Base-by-base conservation (phyloP, 1,140 invertebrate species). In the Oryzaephilus surinamensis region DNA sequence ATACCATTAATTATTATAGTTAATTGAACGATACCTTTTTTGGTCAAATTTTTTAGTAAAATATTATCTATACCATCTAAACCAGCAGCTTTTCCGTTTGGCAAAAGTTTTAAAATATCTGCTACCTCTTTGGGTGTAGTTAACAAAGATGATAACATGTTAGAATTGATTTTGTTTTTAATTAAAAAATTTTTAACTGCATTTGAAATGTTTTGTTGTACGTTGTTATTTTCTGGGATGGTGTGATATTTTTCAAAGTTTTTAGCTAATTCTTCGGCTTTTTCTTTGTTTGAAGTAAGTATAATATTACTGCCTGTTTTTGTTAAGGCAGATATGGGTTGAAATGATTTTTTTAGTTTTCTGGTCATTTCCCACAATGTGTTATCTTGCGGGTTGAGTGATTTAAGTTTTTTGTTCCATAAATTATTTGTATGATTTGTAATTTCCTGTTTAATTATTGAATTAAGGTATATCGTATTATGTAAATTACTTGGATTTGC, bases 81-180 rank as follows among this genome's bases (percentile, higher is more conserved):
- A 6, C 34, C 34, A 5, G 34, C 19, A n/a, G 34, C 20, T 36
- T 36, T 36, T 6, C 14, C 24, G 21, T 21, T 21, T 5, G 20
- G 34, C 6, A 33, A n/a, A 18, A 18, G 24, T 11, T 26, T 24
- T 23, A 36, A 24, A 5, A 36, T 24, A n/a, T 36, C n/a, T 26
- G 3, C 2, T 6, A 36, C 24, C 24, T 36, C 34, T n/a, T n/a
- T 15, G 12, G 5, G 8, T 12, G 3, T n/a, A 6, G 34, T 36
- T 26, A 24, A 14, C 16, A 36, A 11, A 24, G 7, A 5, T 5
- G n/a, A 36, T 6, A 8, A 24, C 23, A n/a, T 24, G 1, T 24
- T 24, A n/a, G 5, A n/a, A 7, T 8, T 3, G 8, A 3, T 24
- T 24, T 3, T 1, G 3, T 24, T 24, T 24, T 3, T 24, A 1